These are phyloP conservation scores for Caenorhabditis japonica DNA, from an alignment of 2,888 invertebrate species.

Conservation along the genomic window DNA sequence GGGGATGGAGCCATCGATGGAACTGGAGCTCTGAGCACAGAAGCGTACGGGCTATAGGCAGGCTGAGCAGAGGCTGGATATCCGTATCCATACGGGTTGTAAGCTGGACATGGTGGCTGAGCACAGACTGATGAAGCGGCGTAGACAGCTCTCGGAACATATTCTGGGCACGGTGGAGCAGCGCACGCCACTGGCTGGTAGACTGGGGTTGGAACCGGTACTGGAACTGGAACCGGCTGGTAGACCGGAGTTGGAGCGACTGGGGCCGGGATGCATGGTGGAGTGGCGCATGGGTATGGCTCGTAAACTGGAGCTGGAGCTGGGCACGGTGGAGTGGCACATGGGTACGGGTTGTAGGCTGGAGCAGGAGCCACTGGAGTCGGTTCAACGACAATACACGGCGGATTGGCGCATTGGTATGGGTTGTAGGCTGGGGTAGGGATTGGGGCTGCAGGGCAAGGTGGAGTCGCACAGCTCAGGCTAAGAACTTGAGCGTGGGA, in stretches of 20 bases:
- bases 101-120: constrained; percentile 43
- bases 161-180: constrained; percentile 3
- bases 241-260: too few species aligned
- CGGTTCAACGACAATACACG: constrained; percentile 52
- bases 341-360: too few species aligned
- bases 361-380: constrained; percentile 32
- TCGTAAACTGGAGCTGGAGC: constrained; percentile 51
- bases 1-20: constrained; percentile 17
- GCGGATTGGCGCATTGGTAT: constrained; percentile 49
- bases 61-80: constrained; percentile 25
- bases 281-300: constrained; percentile 51
- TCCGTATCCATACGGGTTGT: constrained; percentile 34
- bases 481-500: constrained; percentile 32
- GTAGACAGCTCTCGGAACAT: too few species aligned
- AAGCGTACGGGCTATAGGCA: constrained; percentile 24
- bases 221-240: constrained; percentile 9
- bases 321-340: constrained; percentile 30
- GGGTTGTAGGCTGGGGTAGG: constrained; percentile 51
- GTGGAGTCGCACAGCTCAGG: constrained; percentile 10
- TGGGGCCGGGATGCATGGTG: constrained; percentile 43
- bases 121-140: constrained; percentile 35
- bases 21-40: constrained; percentile 8
- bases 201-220: constrained; percentile 8
- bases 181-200: constrained; percentile 9
- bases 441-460: constrained; percentile 43